Base-by-base conservation (phyloP, 1,140 invertebrate species). In the Cotesia vestalis region DNA sequence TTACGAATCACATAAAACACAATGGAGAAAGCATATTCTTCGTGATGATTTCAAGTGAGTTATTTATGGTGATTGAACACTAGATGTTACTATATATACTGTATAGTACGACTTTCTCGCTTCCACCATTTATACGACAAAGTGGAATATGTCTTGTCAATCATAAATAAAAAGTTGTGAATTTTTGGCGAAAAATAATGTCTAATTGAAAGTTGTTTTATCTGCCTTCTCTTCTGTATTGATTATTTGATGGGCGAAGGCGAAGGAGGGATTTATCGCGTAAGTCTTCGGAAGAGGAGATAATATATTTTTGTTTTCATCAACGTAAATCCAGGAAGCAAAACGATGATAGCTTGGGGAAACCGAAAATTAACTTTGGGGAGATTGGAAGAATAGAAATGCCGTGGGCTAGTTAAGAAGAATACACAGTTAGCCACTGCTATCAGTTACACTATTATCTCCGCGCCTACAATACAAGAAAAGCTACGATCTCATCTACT, bases 391-490 rank as follows among this genome's bases (percentile, higher is more conserved):
- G 67, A 75, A 73, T 67, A 57, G 78, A 76, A 76, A 77, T 74
- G 76, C 62, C 73, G 72, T 73, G 76, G 52, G 40, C 40, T 46
- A 74, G 66, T 62, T 53, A 73, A 79, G 74, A 75, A 77, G 76
- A 75, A 74, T 78, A 52, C 9, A 27, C 72, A 80, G 79, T 83
- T 84, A 82, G 81, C 83, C 80, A 76, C 80, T 79, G 80, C 83
- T 85, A 86, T 87, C 85, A 85, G 84, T 86, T 84, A 83, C 81
- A 80, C 83, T 83, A 86, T 87, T 87, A 86, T 84, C 82, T 80
- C 73, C 63, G 77, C 73, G 79, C 78, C 79, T 78, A 78, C 40
- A 59, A 59, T 66, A 55, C 66, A 74, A 80, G 78, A 78, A 83
- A 81, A 77, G 73, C 75, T 69, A 55, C 55, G 36, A 14, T 52